A percentile compares a stretch with the other conserved stretches of the same genome.
These are phyloP conservation scores for Drosophila phalerata DNA, from an alignment of 2,888 invertebrate genomes.

Conservation along the genomic window DNA sequence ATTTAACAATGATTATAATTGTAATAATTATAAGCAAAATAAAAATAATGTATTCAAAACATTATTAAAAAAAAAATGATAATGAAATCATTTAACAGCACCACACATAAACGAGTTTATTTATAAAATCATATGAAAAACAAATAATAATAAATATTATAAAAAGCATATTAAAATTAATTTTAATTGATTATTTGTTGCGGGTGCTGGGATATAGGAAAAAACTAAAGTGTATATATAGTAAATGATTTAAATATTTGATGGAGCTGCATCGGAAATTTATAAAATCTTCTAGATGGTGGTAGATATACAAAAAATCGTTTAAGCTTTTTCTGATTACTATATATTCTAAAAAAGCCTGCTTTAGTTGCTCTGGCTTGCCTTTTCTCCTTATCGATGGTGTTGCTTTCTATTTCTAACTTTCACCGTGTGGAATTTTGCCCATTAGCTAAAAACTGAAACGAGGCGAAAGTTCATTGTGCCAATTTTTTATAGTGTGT, in stretches of 20 bases:
- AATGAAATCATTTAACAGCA: constrained; percentile 41
- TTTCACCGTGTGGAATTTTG: constrained; percentile 40
- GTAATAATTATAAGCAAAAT: constrained; percentile 53
- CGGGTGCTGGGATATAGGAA: neutral
- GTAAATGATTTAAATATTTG: no score
- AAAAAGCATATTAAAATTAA: constrained; percentile 2
- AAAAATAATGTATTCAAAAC: constrained; percentile 33
- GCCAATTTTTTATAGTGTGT: constrained; percentile 65
- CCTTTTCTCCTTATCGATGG: neutral
- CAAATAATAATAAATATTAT: constrained; percentile 10
- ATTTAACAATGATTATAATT: constrained; percentile 73
- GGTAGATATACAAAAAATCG: neutral
- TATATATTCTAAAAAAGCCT: neutral
- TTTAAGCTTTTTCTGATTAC: neutral
- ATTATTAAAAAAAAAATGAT: constrained; percentile 34
- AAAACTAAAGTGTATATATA: no score
- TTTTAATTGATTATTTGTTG: neutral
- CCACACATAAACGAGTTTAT: constrained; percentile 56
- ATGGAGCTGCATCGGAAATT: no score
- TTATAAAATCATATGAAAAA: constrained; percentile 47
- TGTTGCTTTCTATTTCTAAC: constrained; percentile 24
- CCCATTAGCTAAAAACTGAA: constrained; percentile 50
- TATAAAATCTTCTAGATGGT: no score
- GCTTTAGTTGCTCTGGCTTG: neutral
- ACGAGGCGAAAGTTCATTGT: constrained; percentile 71